Conservation (phyloP, 2,113 vertebrate species). For the Scortum barcoo region DNA sequence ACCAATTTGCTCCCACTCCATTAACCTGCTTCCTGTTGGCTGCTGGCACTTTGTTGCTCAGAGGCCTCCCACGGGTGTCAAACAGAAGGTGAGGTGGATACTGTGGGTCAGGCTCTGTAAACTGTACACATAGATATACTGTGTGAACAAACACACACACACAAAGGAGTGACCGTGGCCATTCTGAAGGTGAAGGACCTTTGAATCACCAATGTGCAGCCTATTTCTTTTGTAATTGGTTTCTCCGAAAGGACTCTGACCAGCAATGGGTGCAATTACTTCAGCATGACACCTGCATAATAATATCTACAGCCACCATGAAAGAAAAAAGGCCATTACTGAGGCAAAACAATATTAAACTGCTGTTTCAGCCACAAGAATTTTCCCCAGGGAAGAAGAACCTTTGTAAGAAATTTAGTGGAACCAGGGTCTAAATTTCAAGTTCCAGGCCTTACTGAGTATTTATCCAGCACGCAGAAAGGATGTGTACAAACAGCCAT, state of each 20-base stretch:
- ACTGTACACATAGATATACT: not conserved
- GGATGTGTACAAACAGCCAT: too few species aligned
- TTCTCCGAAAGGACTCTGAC: slow-evolving; percentile 23
- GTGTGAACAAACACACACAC: not conserved
- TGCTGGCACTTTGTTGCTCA: not conserved
- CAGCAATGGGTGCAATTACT: slow-evolving; percentile 7
- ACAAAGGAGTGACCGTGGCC: not conserved
- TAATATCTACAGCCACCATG: not conserved
- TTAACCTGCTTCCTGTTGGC: slow-evolving; percentile 62
- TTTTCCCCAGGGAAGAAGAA: too few species aligned
- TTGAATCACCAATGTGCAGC: not conserved
- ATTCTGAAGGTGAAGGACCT: slow-evolving; percentile 33
- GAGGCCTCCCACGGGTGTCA: slow-evolving; percentile 16
- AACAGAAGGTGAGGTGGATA: slow-evolving; percentile 12
- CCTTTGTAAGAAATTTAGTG: too few species aligned
- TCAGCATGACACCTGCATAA: slow-evolving; percentile 15
- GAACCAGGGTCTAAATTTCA: too few species aligned
- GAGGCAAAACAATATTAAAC: not conserved
- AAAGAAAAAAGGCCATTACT: not conserved
- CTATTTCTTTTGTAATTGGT: slow-evolving; percentile 42
- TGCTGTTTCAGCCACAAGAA: too few species aligned
- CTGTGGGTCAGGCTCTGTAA: not conserved
- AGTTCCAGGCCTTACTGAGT: too few species aligned
- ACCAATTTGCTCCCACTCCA: slow-evolving; percentile 64
- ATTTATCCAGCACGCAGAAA: too few species aligned